These are phyloP conservation scores for Synergus laeviventris DNA, from an alignment of 2,888 invertebrate species.

Conservation along the genomic window DNA sequence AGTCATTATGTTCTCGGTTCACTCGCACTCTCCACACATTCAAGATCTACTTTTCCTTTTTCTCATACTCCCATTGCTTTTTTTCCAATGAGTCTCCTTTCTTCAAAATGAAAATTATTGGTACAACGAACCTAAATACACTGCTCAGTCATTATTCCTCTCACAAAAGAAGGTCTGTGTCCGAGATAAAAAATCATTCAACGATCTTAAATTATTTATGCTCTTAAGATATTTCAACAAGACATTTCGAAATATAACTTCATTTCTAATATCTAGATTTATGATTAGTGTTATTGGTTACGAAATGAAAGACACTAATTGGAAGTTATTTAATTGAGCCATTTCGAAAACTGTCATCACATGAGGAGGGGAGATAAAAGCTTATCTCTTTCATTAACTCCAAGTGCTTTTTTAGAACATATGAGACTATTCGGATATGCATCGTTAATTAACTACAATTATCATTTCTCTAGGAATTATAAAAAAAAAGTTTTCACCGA, in stretches of 20 bases:
- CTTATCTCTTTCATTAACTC: neutral
- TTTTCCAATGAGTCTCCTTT: slow-evolving; percentile 55
- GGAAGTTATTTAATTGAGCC: neutral
- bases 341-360: neutral
- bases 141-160: slow-evolving; percentile 46
- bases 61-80: neutral
- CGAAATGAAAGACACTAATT: neutral
- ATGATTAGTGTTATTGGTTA: neutral
- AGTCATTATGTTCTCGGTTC: slow-evolving; percentile 66
- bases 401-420: neutral
- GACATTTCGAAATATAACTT: slow-evolving; percentile 11
- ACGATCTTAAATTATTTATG: neutral
- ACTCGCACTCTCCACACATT: slow-evolving; percentile 44
- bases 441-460: neutral
- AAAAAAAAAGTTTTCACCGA: neutral
- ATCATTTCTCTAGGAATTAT: neutral
- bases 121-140: slow-evolving; percentile 56
- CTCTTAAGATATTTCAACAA: neutral
- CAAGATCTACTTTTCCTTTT: slow-evolving; percentile 7
- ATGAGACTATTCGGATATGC: neutral
- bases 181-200: neutral
- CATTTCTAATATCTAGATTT: neutral
- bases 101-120: slow-evolving; percentile 63
- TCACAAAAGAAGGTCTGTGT: slow-evolving; percentile 42
- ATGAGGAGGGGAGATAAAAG: neutral